phyloP scores from a whole-genome alignment of 2,888 invertebrate species.

The Opisthograptis luteolata region DNA sequence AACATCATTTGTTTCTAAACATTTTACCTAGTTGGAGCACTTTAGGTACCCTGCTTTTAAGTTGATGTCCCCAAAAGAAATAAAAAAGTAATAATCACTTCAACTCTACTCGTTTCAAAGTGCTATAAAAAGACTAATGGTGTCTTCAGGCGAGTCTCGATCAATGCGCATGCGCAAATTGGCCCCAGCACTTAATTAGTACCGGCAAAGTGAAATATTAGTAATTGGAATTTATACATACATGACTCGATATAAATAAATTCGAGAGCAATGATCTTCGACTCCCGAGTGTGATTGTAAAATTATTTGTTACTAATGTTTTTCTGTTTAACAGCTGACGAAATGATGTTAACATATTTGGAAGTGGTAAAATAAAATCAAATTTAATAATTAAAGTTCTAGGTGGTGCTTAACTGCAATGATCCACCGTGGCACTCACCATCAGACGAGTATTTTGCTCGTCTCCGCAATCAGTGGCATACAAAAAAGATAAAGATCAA shows the following conservation, averaged over 20 bases:
- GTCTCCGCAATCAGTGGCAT: too few relatives aligned
- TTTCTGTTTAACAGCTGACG: too few relatives aligned
- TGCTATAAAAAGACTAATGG: conserved; percentile 66
- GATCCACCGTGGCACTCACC: too few relatives aligned
- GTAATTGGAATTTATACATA: conserved; percentile 70
- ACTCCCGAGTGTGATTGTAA: conserved; percentile 26
- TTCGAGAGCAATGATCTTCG: conserved; percentile 48
- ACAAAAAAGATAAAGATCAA: too few relatives aligned
- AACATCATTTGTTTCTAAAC: too few relatives aligned
- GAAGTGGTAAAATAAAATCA: too few relatives aligned
- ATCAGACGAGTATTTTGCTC: too few relatives aligned
- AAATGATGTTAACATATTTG: too few relatives aligned
- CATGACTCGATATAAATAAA: conserved; percentile 32
- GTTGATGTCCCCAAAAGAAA: not conserved
- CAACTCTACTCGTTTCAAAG: conserved; percentile 26
- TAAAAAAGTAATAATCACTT: not conserved
- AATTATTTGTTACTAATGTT: conserved; percentile 17
- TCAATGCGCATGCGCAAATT: conserved; percentile 74
- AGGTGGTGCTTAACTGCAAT: too few relatives aligned
- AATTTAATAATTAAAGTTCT: too few relatives aligned
- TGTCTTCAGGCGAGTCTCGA: conserved; percentile 69
- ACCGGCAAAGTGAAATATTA: conserved; percentile 72
- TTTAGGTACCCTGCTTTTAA: conserved; percentile 2
- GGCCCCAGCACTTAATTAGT: conserved; percentile 76
- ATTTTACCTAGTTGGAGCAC: too few relatives aligned